Evolutionary conservation across 1,140 invertebrate genomes (phyloP), one percentile per base, ranked within the genome.

Genomic region (Drosophila subpulchrella): DNA sequence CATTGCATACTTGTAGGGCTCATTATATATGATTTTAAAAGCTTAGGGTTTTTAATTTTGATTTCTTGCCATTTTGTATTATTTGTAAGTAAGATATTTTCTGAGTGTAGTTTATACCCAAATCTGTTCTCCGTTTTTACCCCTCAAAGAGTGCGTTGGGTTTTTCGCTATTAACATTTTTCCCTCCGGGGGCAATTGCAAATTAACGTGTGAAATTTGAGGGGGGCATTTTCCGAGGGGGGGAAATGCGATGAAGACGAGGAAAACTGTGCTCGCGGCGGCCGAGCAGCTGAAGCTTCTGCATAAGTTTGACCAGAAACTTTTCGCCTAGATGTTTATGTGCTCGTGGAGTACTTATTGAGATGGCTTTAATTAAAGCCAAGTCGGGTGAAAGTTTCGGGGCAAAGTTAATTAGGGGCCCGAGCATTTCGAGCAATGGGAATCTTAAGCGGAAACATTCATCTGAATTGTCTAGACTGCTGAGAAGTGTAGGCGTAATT

Each of bases 161-260:
- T 73, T 68, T 67, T 59, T 79, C 60, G 78, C 67, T 62, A 81
- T 81, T 81, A 81, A 81, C 60, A 81, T 81, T 81, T 77, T 62
- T 77, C 78, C 73, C 78, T 81, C 48, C 41, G 72, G 73, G 78
- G 60, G 75, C 76, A 78, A 78, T 57, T 79, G 76, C 75, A 79
- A 79, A 79, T 79, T 79, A 79, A 79, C 79, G 79, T 81, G 79
- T 81, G 79, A 81, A 81, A 81, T 81, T 75, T 81, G 67, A 72
- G 57, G 73, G 65, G 63, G 46, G 20, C 20, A 51, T 32, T 51
- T 34, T 15, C 30, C 8, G 27, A n/a, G 57, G 44, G 32, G 58
- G 53, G 17, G 11, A 20, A 56, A 54, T 15, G 15, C 41, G 30
- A 32, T n/a, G 55, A 27, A 68, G 67, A 32, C n/a, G 55, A 27